Evolutionary conservation across 1,140 invertebrate species (phyloP), one percentile per base, ranked within the genome.

Genomic region (Psix sp.): DNA sequence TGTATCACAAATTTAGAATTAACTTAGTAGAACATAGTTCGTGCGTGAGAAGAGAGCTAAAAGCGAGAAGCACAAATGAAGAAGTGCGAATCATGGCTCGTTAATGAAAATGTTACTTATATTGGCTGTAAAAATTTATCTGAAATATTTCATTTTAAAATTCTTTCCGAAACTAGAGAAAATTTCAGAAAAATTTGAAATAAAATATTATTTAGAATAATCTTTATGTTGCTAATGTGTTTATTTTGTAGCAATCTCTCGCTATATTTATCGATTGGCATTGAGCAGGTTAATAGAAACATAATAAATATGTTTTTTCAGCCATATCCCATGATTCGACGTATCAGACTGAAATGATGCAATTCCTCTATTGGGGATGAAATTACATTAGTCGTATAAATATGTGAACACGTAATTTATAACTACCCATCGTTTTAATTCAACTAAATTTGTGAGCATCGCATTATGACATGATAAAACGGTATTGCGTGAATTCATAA

Each of bases 41-140:
- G 72, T 68, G 63, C 72, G 72, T 74, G 63, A 74, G 63, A 74
- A 63, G 72, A 51, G 63, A 65, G 49, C 11, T 65, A 68, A 74
- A 33, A 43, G 40, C 43, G 40, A 33, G 65, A 43, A 56, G 45
- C 15, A 40, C 39, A 52, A 59, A 67, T 67, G 62, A 68, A 68
- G 57, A 68, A 68, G 56, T 62, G 56, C 62, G 42, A 62, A 51
- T 33, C 71, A 67, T 16, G 48, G 51, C 45, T 74, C 71, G 63
- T 74, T 74, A 74, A 52, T 39, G 63, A 74, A 66, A 66, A 48
- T 68, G 63, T 74, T 68, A 18, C 57, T 68, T 35, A 17, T 57
- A 57, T 68, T n/a, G n/a, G n/a, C n/a, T n/a, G n/a, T n/a, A n/a
- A n/a, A n/a, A n/a, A n/a, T 24, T 3, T 24, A 24, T 24, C 7